Conservation (phyloP, 2,797 vertebrate genomes). For the Eulemur coronatus region DNA sequence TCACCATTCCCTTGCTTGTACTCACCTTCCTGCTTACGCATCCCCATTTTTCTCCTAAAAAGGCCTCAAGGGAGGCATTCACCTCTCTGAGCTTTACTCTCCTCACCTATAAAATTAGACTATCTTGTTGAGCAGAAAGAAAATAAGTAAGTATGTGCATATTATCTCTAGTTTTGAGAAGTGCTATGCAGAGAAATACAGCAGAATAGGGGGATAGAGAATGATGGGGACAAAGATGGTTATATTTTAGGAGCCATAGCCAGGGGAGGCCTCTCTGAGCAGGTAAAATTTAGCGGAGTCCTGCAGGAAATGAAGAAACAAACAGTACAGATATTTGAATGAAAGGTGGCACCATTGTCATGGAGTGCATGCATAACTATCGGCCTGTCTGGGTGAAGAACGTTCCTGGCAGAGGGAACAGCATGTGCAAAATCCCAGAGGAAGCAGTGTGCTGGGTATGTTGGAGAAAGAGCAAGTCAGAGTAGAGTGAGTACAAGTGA, state of each 20-base stretch:
- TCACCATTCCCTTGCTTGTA: background rate
- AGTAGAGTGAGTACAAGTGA: background rate
- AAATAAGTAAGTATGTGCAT: background rate
- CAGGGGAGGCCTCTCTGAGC: background rate
- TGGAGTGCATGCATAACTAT: rapidly evolving
- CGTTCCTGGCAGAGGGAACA: background rate
- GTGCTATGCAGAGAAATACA: background rate
- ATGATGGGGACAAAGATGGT: rapidly evolving
- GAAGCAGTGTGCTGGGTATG: background rate
- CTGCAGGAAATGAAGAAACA: background rate
- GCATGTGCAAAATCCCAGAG: background rate
- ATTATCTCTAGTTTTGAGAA: background rate
- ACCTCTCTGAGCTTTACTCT: background rate
- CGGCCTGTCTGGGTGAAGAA: background rate
- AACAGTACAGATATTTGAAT: background rate
- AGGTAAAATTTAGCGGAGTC: background rate
- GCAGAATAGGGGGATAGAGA: background rate
- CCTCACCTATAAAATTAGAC: background rate
- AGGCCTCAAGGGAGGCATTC: background rate
- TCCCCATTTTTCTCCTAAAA: background rate
- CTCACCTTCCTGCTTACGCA: background rate
- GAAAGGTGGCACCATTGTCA: background rate
- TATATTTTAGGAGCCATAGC: background rate
- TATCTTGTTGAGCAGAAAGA: background rate
- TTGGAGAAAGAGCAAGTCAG: background rate